Percentiles rank a stretch among this genome's conserved stretches.
These are phyloP conservation scores for Acrocyrtus sp. DNA, from an alignment of 2,888 invertebrate species.

Conservation along the genomic window DNA sequence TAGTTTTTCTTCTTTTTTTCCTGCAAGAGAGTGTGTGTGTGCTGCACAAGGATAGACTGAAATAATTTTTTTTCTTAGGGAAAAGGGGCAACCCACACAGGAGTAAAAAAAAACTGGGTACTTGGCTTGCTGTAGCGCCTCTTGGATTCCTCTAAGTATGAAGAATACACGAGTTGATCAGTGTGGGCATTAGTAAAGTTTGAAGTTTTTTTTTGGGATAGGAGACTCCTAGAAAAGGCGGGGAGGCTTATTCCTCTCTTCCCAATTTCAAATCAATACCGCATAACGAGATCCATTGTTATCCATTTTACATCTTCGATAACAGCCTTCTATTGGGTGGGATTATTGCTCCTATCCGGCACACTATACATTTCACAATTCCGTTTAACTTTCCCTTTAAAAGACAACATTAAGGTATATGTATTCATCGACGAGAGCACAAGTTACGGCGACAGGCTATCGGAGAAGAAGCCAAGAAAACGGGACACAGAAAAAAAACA, in stretches of 20 bases:
- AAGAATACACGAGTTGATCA: slow-evolving; percentile 46
- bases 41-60: no score
- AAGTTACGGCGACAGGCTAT: slow-evolving; percentile 33
- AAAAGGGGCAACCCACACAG: slow-evolving; percentile 35
- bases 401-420: no score
- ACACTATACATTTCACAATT: no score
- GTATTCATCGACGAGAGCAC: slow-evolving; percentile 24
- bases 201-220: slow-evolving; percentile 32
- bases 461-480: slow-evolving; percentile 34
- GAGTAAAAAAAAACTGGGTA: slow-evolving; percentile 45
- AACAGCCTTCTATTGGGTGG: slow-evolving; percentile 55
- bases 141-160: slow-evolving; percentile 47
- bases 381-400: no score
- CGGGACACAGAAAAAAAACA: slow-evolving; percentile 8
- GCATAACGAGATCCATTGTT: slow-evolving; percentile 62
- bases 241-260: slow-evolving; percentile 52
- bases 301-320: slow-evolving; percentile 60
- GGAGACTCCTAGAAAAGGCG: slow-evolving; percentile 16
- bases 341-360: slow-evolving; percentile 29
- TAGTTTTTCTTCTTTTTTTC: slow-evolving; percentile 31
- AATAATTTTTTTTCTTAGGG: no score
- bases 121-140: slow-evolving; percentile 44
- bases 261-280: slow-evolving; percentile 59
- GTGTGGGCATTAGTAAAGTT: slow-evolving; percentile 25
- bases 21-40: no score